These are phyloP conservation scores for Caretta caretta DNA, from an alignment of 2,113 vertebrate species.

Conservation along the genomic window DNA sequence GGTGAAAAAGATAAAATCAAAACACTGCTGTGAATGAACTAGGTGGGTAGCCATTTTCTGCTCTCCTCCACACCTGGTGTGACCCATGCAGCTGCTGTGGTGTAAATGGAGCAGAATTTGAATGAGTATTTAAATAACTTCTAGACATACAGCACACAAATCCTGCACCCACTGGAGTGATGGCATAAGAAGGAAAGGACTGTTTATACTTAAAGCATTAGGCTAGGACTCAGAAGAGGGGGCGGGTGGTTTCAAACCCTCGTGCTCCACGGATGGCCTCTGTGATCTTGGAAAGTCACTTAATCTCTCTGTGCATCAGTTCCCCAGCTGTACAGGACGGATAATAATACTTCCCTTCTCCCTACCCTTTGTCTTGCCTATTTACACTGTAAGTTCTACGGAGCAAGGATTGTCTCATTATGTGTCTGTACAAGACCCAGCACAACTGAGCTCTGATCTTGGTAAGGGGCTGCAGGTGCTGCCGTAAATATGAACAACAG, in stretches of 20 bases:
- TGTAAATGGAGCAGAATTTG: not conserved
- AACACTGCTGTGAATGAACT: not conserved
- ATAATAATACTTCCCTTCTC: not conserved
- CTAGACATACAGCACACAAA: not conserved
- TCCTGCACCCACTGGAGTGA: not conserved
- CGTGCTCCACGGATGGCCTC: not conserved
- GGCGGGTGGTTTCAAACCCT: not conserved
- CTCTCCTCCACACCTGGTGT: not conserved
- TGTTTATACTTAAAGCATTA: not conserved
- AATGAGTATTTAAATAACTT: not conserved
- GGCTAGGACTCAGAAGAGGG: not conserved
- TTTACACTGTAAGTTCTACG: not conserved
- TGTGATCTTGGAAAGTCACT: not conserved
- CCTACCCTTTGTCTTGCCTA: not conserved
- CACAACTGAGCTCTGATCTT: not conserved
- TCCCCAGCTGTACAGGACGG: accelerated
- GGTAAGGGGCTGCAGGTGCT: not conserved
- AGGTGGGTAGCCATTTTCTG: not conserved
- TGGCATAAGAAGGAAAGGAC: not conserved
- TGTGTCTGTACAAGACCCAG: not conserved
- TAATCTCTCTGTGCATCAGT: accelerated
- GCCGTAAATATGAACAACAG: not conserved
- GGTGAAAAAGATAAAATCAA: not conserved
- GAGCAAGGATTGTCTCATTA: not conserved
- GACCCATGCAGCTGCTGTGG: not conserved